Evolutionary conservation across 2,113 vertebrate species (phyloP).

Genomic region (Raja brachyura): DNA sequence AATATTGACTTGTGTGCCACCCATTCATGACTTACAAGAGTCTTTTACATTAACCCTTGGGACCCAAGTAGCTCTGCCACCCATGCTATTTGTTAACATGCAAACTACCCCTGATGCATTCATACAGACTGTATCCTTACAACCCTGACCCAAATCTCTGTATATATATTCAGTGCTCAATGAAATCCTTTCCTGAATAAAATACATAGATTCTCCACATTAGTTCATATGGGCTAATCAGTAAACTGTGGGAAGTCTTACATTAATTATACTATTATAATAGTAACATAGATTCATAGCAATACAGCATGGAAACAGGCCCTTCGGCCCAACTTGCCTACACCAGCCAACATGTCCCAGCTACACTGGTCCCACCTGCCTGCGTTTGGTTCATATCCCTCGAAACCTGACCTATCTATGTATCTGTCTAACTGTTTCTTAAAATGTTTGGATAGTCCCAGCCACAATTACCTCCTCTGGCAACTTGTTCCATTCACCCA

Average conservation of each 20-base stretch:
- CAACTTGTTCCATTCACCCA: too few relatives aligned
- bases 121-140: not conserved
- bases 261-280: not conserved
- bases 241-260: not conserved
- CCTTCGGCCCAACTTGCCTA: too few relatives aligned
- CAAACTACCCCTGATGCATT: slow-evolving; percentile 6
- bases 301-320: too few relatives aligned
- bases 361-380: too few relatives aligned
- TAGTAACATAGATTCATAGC: too few relatives aligned
- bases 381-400: too few relatives aligned
- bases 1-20: not conserved
- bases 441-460: too few relatives aligned
- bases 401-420: too few relatives aligned
- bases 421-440: too few relatives aligned
- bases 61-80: not conserved
- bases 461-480: too few relatives aligned
- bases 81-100: not conserved
- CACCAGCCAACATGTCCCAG: too few relatives aligned
- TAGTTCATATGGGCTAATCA: not conserved
- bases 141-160: not conserved
- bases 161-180: not conserved
- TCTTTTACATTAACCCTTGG: slow-evolving; percentile 28
- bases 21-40: slow-evolving; percentile 9
- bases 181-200: not conserved
- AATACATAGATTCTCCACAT: not conserved